Conservation (phyloP, 2,797 vertebrate genomes). For the Pangasius krempfi region DNA sequence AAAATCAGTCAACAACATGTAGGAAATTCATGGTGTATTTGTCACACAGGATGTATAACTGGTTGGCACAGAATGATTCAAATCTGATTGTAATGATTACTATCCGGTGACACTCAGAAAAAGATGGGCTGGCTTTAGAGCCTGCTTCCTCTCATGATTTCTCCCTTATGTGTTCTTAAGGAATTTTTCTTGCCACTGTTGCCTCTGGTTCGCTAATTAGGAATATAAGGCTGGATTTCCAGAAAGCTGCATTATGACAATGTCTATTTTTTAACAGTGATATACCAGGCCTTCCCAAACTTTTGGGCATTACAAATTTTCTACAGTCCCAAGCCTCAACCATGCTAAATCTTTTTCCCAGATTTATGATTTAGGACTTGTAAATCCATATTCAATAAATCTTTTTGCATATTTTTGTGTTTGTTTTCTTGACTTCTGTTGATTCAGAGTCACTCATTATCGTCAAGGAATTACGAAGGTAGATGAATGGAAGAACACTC, state of each 20-base stretch:
- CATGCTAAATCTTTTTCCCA: neutral
- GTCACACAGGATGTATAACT: constrained; percentile 14
- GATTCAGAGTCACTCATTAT: neutral
- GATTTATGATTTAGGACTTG: neutral
- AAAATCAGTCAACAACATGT: neutral
- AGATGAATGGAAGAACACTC: neutral
- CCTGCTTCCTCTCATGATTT: neutral
- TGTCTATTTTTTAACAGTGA: neutral
- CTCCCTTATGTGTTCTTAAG: neutral
- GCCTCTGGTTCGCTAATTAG: neutral
- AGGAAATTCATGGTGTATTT: neutral
- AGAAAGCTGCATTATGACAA: neutral
- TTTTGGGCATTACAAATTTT: neutral
- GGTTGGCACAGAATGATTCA: neutral
- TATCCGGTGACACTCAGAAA: neutral
- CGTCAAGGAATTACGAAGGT: neutral
- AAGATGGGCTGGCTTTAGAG: neutral
- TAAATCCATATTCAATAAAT: neutral
- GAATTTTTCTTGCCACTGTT: neutral
- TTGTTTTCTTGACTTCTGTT: neutral
- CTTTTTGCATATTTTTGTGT: neutral
- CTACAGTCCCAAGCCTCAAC: neutral
- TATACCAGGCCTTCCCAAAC: neutral
- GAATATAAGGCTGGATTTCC: neutral
- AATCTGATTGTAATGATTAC: neutral